Percentiles rank a stretch among this genome's conserved stretches.
Evolutionary conservation across 2,888 invertebrate species (phyloP).

Genomic region (Lepidochitona cinerea): DNA sequence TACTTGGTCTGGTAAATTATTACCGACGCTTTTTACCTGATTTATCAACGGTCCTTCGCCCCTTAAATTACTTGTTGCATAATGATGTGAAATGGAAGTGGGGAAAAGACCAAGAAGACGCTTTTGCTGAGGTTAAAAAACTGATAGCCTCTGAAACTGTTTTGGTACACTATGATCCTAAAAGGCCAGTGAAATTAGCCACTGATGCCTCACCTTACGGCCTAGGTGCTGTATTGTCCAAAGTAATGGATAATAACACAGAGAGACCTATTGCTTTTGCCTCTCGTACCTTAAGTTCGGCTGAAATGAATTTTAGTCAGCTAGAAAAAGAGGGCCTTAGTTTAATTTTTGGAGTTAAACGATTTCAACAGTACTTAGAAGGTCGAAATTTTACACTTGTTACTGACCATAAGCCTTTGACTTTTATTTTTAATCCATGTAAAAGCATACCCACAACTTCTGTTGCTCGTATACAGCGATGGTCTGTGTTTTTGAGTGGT

Average conservation of each 20-base stretch:
- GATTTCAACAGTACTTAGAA: neutral
- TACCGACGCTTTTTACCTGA: conserved; percentile 14
- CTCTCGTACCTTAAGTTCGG: conserved; percentile 68
- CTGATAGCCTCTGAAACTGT: conserved; percentile 32
- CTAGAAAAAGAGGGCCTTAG: conserved; percentile 69
- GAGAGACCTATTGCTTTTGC: conserved; percentile 68
- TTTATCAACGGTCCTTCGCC: conserved; percentile 11
- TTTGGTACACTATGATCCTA: conserved; percentile 58
- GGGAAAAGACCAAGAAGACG: conserved; percentile 20
- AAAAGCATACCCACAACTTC: neutral
- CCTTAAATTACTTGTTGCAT: conserved; percentile 16
- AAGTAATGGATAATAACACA: conserved; percentile 24
- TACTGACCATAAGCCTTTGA: neutral
- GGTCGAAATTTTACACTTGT: neutral
- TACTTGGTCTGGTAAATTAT: conserved; percentile 16
- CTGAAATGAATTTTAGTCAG: conserved; percentile 65
- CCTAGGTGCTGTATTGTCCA: conserved; percentile 57
- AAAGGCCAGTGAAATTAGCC: conserved; percentile 53
- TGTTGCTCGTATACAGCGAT: neutral
- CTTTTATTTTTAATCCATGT: neutral
- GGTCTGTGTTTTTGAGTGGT: neutral
- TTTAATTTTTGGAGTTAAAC: conserved; percentile 56
- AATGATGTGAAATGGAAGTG: conserved; percentile 25
- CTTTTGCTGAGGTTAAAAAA: conserved; percentile 37
- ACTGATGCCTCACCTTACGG: conserved; percentile 67